phyloP scores from a whole-genome alignment of 2,888 invertebrate genomes.

The Euphydryas editha region DNA sequence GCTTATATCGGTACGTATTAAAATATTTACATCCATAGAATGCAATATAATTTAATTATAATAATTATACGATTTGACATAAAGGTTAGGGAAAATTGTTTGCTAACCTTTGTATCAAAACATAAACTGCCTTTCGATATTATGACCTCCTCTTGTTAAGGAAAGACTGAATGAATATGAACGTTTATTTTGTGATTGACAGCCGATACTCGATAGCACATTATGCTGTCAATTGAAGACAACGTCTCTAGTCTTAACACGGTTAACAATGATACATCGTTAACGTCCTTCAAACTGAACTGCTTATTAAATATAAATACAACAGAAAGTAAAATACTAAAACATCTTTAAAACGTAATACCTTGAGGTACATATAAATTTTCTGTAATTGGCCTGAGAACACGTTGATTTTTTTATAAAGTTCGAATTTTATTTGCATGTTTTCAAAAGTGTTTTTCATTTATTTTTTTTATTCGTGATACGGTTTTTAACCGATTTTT shows the following conservation, averaged over 20 bases:
- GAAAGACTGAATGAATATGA: conserved; percentile 22
- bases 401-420: too few relatives aligned
- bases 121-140: conserved; percentile 11
- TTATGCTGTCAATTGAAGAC: conserved; percentile 29
- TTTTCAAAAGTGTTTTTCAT: too few relatives aligned
- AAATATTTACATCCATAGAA: background rate
- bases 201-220: conserved; percentile 18
- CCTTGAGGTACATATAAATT: background rate
- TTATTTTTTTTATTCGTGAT: too few relatives aligned
- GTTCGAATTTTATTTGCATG: too few relatives aligned
- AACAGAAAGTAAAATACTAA: background rate
- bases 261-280: conserved; percentile 11
- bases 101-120: background rate
- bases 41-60: too few relatives aligned
- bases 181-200: conserved; percentile 24
- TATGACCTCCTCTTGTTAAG: conserved; percentile 15
- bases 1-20: conserved; percentile 3
- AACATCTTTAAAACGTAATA: background rate
- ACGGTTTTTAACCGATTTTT: too few relatives aligned
- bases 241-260: conserved; percentile 17
- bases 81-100: background rate
- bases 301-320: conserved; percentile 5
- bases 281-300: background rate
- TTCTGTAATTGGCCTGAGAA: too few relatives aligned
- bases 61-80: too few relatives aligned